phyloP scores from a whole-genome alignment of 2,888 invertebrate genomes.

The Ashinkailepas kermadecensis region DNA sequence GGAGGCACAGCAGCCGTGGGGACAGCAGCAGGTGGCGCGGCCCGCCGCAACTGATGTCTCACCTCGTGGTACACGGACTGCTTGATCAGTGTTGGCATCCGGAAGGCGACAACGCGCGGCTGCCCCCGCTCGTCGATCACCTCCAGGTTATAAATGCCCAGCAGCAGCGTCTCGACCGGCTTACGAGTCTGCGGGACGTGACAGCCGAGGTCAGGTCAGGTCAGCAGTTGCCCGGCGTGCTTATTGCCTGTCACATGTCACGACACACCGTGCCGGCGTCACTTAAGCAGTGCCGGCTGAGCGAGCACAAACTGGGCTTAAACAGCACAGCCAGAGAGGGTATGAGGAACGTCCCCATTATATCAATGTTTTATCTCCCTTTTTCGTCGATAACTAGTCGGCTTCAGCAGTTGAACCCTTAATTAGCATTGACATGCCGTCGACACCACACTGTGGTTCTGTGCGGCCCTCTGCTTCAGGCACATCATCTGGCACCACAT shows the following conservation, averaged over 20 bases:
- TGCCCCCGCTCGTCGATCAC: slow-evolving; percentile 75
- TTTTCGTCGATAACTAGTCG: too few species aligned
- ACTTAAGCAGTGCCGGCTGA: too few species aligned
- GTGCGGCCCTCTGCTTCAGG: too few species aligned
- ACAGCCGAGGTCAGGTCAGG: background rate
- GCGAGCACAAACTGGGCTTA: too few species aligned
- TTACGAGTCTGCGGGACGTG: slow-evolving; percentile 36
- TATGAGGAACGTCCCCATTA: background rate
- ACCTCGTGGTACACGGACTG: slow-evolving; percentile 51
- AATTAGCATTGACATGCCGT: too few species aligned
- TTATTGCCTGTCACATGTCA: too few species aligned
- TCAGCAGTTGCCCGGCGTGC: background rate
- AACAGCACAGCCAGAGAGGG: too few species aligned
- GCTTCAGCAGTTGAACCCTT: too few species aligned
- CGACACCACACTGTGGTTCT: too few species aligned
- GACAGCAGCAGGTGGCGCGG: background rate
- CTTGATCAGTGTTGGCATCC: slow-evolving; percentile 48
- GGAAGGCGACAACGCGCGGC: slow-evolving; percentile 49
- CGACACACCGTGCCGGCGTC: too few species aligned
- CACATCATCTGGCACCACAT: too few species aligned
- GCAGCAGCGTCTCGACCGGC: slow-evolving; percentile 49
- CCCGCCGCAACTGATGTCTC: slow-evolving; percentile 26
- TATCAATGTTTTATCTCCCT: too few species aligned
- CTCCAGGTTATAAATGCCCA: slow-evolving; percentile 79
- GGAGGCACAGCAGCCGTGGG: background rate